A percentile compares a stretch with the other conserved stretches of the same genome.
These are phyloP conservation scores for Brassicogethes aeneus DNA, from an alignment of 2,888 invertebrate genomes.

Conservation along the genomic window DNA sequence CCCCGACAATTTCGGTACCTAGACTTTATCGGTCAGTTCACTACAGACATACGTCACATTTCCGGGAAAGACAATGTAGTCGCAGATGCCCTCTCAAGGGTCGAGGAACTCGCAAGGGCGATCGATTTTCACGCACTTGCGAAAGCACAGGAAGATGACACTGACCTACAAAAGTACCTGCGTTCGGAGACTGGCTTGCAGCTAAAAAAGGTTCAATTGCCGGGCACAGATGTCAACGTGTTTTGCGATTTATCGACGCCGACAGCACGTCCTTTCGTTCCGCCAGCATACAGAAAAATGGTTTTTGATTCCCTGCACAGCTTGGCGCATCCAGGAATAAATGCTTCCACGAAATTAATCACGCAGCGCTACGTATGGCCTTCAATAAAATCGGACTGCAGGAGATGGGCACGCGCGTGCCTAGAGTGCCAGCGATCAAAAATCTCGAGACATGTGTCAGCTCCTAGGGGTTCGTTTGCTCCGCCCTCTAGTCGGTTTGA, in stretches of 20 bases:
- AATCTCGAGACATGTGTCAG: neutral
- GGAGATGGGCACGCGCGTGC: neutral
- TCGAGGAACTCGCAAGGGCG: conserved; percentile 2
- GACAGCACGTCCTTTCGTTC: neutral
- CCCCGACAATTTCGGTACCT: conserved; percentile 32
- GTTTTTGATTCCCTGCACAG: neutral
- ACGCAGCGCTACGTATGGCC: neutral
- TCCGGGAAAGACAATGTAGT: conserved; percentile 28
- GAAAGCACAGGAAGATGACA: conserved; percentile 5
- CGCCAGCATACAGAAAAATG: neutral
- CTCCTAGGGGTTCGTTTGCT: conserved; percentile 8
- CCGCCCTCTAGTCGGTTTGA: conserved; percentile 24
- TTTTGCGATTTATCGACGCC: neutral
- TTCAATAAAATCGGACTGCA: neutral
- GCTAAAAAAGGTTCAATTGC: neutral
- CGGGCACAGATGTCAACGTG: neutral
- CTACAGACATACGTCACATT: conserved; percentile 30
- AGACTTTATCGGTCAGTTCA: conserved; percentile 27
- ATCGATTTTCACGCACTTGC: conserved; percentile 4
- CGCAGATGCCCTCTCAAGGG: conserved; percentile 28
- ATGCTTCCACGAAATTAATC: neutral
- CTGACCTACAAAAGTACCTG: neutral
- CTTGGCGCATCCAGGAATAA: neutral
- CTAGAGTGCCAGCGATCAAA: neutral
- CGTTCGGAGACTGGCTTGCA: neutral